These are phyloP conservation scores for Blastobasis adustella DNA, from an alignment of 2,888 invertebrate genomes.

Conservation along the genomic window DNA sequence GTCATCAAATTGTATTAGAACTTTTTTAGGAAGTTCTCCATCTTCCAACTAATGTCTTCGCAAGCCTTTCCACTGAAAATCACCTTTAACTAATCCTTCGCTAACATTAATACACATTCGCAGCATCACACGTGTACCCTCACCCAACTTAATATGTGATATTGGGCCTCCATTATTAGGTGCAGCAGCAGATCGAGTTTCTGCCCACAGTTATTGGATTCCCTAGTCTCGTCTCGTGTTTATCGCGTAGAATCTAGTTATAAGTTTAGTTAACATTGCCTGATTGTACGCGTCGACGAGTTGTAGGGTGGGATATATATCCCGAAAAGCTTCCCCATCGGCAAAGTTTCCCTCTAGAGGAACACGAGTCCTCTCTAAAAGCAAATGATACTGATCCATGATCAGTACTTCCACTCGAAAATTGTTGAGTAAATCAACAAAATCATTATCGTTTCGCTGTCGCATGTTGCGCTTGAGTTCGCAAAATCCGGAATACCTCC, in stretches of 20 bases:
- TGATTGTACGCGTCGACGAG: neutral
- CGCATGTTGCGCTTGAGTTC: neutral
- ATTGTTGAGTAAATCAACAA: neutral
- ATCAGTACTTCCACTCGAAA: neutral
- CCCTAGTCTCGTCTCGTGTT: conserved; percentile 1
- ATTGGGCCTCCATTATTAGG: neutral
- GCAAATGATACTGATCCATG: neutral
- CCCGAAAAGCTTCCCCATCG: neutral
- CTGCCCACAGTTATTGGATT: neutral
- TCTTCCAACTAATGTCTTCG: neutral
- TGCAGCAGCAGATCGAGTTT: neutral
- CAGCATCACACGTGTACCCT: neutral
- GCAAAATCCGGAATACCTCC: neutral
- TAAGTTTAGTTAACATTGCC: neutral
- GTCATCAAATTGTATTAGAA: neutral
- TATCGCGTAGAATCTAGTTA: neutral
- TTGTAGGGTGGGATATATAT: neutral
- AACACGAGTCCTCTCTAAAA: neutral
- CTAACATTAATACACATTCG: neutral
- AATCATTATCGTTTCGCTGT: neutral
- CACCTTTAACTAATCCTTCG: neutral
- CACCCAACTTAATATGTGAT: neutral
- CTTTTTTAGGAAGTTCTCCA: neutral
- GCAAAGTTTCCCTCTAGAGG: neutral
- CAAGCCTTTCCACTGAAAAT: neutral